A percentile compares a stretch with the other conserved stretches of the same genome.
phyloP scores from a whole-genome alignment of 2,797 vertebrate genomes.

The Myoxocephalus aenaeus region DNA sequence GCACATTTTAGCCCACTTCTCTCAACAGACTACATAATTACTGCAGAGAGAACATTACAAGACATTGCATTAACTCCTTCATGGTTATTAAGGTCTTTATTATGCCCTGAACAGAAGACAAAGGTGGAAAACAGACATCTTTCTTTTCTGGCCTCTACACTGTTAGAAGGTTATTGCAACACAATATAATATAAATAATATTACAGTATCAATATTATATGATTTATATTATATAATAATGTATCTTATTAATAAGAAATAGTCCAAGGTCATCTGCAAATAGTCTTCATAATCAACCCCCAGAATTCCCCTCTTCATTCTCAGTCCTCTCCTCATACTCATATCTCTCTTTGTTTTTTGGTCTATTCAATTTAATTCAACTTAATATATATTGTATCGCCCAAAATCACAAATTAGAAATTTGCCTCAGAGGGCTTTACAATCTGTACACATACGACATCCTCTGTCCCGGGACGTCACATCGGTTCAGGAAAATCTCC shows the following conservation, averaged over 20 bases:
- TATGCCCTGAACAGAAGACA: not conserved
- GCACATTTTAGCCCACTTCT: constrained; percentile 20
- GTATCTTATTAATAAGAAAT: not conserved
- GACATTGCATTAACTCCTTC: not conserved
- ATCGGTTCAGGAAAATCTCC: too few relatives aligned
- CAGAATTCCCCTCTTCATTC: not conserved
- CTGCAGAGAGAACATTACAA: constrained; percentile 13
- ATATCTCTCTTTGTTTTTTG: too few relatives aligned
- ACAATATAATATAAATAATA: not conserved
- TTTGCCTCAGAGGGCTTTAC: too few relatives aligned
- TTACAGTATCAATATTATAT: not conserved
- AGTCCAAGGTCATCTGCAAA: constrained; percentile 6
- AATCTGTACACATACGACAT: too few relatives aligned
- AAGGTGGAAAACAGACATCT: not conserved
- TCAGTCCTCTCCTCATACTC: constrained; percentile 2
- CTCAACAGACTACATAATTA: constrained; percentile 20
- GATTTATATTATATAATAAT: not conserved
- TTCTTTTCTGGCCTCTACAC: not conserved
- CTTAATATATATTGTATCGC: too few relatives aligned
- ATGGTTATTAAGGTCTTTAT: constrained; percentile 18
- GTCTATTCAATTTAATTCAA: too few relatives aligned
- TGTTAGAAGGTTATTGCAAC: not conserved
- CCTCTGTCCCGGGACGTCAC: too few relatives aligned
- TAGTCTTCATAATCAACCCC: not conserved
- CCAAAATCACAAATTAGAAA: too few relatives aligned